These are phyloP conservation scores for Oreochromis grahami DNA, from an alignment of 2,797 vertebrate genomes.

Conservation along the genomic window DNA sequence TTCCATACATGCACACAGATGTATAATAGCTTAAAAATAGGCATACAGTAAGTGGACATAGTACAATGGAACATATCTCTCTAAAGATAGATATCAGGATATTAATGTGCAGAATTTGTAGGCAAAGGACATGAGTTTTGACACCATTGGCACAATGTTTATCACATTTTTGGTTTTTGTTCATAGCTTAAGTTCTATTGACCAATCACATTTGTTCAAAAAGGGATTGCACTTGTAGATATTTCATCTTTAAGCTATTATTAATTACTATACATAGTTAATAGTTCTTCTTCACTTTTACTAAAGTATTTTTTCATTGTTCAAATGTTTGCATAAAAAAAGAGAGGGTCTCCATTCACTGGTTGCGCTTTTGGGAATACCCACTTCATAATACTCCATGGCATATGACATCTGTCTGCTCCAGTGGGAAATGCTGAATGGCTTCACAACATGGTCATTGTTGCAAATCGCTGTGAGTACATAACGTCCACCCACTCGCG, in stretches of 20 bases:
- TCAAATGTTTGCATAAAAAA: background rate
- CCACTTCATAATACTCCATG: slow-evolving; percentile 28
- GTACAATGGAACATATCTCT: background rate
- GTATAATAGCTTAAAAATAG: background rate
- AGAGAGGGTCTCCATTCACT: background rate
- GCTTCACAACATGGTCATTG: slow-evolving; percentile 23
- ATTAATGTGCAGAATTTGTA: background rate
- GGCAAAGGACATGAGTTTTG: background rate
- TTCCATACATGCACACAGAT: background rate
- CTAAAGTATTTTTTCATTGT: background rate
- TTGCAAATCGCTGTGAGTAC: slow-evolving; percentile 1
- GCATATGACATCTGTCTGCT: slow-evolving; percentile 23
- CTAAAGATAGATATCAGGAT: background rate
- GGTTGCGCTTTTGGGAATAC: background rate
- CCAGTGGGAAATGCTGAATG: background rate
- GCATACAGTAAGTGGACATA: background rate
- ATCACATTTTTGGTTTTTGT: background rate
- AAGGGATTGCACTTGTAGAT: background rate
- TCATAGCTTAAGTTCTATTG: background rate
- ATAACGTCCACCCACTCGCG: slow-evolving; percentile 34
- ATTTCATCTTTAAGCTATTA: background rate
- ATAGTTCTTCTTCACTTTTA: background rate
- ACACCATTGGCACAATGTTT: background rate
- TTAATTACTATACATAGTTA: background rate
- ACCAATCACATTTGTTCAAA: background rate